Conservation (phyloP, 2,113 vertebrate genomes). For the Eupsittula cactorum region DNA sequence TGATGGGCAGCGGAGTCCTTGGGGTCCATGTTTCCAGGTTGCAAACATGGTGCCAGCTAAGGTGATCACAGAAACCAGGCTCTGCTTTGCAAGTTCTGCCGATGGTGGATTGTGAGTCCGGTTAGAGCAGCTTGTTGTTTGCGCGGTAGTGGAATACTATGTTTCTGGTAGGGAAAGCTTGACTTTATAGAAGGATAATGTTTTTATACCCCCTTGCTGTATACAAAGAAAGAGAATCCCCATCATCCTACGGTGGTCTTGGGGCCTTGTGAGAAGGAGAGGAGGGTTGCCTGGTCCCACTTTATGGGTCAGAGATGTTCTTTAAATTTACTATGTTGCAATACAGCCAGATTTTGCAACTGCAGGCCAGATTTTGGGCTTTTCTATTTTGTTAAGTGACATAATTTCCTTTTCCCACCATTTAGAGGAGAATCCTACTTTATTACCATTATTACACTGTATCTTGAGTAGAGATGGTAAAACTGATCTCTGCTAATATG, state of each 20-base stretch:
- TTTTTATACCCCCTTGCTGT: neutral
- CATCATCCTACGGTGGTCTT: neutral
- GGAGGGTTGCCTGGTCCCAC: neutral
- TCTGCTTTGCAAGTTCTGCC: neutral
- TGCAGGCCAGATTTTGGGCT: neutral
- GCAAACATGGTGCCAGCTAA: no score
- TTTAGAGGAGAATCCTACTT: neutral
- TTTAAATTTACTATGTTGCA: neutral
- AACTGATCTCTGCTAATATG: neutral
- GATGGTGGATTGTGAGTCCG: neutral
- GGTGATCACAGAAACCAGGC: rapidly evolving
- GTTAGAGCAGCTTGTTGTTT: neutral
- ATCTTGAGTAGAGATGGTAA: neutral
- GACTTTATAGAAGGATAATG: neutral
- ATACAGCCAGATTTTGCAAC: neutral
- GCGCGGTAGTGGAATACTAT: rapidly evolving
- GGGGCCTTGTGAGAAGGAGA: neutral
- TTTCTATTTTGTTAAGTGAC: neutral
- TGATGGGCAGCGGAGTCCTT: neutral
- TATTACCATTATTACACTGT: neutral
- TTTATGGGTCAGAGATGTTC: neutral
- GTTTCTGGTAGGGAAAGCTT: neutral
- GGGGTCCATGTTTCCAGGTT: neutral
- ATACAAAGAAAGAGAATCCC: neutral
- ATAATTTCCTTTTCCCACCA: neutral